Evolutionary conservation across 2,888 invertebrate species (phyloP), one percentile per base, ranked within the genome.

Genomic region (Ellobium chinense): DNA sequence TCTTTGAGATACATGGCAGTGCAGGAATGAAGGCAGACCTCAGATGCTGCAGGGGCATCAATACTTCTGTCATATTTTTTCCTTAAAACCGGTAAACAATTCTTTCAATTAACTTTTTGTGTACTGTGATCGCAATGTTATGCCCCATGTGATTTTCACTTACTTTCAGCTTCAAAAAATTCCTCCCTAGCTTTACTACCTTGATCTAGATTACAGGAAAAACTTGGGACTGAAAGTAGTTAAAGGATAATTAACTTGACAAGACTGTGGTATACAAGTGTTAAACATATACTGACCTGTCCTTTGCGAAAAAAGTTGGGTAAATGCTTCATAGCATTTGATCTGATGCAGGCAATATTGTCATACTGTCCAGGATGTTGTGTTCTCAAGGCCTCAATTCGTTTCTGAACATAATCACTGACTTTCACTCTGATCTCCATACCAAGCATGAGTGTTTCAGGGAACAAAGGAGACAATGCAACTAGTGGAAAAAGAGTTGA

Each of bases 261-360:
- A n/a, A n/a, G n/a, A n/a, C n/a, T n/a, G n/a, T n/a, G n/a, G n/a
- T n/a, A n/a, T n/a, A n/a, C n/a, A n/a, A n/a, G n/a, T n/a, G n/a
- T n/a, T n/a, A n/a, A 46, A 12, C 46, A 24, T 24, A 1, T 7
- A 73, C 84, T 62, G 93, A 96, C 97, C 95, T 98, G 99, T 84
- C 96, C 97, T 94, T 99, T 99, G 79, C 94, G 93, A 91, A 99
- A 99, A 93, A 96, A 99, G 93, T 99, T 99, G 1, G 99, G 99
- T 88, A 99, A 95, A 94, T 99, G 99, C 93, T 99, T 99, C 99
- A 99, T 99, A 1, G 99, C 99, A 94, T 99, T 99, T 21, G 97
- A 96, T 85, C 99, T 95, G 70, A 99, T 94, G 87, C 99, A 99
- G 60, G 98, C 98, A 88, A 99, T 96, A 93, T 99, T 99, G 90